These are phyloP conservation scores for Taenioides sp. DNA, from an alignment of 2,797 vertebrate species.

Conservation along the genomic window DNA sequence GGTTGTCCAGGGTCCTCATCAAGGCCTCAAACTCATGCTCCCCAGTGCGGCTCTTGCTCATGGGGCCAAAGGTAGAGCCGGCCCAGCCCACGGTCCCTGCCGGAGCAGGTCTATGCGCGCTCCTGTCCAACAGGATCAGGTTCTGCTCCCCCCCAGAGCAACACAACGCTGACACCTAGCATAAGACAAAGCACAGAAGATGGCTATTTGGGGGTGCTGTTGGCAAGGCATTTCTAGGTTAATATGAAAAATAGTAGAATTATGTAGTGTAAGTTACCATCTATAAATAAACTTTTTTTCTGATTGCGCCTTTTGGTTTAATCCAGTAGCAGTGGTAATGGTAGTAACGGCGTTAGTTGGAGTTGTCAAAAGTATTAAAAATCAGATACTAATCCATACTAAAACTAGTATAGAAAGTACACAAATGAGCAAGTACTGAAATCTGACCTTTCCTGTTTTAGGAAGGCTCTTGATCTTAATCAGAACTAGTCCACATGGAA, in stretches of 20 bases:
- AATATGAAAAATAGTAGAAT: neutral
- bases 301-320: too few relatives aligned
- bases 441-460: too few relatives aligned
- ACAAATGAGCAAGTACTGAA: too few relatives aligned
- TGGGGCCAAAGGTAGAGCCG: slow-evolving; percentile 91
- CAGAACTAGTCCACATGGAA: too few relatives aligned
- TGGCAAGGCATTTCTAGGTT: neutral
- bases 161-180: slow-evolving; percentile 88
- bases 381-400: too few relatives aligned
- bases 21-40: slow-evolving; percentile 96
- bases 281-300: too few relatives aligned
- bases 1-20: slow-evolving; percentile 96
- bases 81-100: slow-evolving; percentile 90
- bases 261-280: neutral
- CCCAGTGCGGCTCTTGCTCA: slow-evolving; percentile 91
- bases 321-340: too few relatives aligned
- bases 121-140: slow-evolving; percentile 88
- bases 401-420: too few relatives aligned
- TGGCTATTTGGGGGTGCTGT: too few relatives aligned
- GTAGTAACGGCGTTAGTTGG: too few relatives aligned
- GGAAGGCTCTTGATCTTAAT: too few relatives aligned
- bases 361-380: too few relatives aligned
- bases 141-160: slow-evolving; percentile 86
- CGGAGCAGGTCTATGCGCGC: slow-evolving; percentile 80
- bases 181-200: slow-evolving; percentile 11